Evolutionary conservation across 1,140 invertebrate genomes (phyloP).

Genomic region (Tetragnatha versicolor): DNA sequence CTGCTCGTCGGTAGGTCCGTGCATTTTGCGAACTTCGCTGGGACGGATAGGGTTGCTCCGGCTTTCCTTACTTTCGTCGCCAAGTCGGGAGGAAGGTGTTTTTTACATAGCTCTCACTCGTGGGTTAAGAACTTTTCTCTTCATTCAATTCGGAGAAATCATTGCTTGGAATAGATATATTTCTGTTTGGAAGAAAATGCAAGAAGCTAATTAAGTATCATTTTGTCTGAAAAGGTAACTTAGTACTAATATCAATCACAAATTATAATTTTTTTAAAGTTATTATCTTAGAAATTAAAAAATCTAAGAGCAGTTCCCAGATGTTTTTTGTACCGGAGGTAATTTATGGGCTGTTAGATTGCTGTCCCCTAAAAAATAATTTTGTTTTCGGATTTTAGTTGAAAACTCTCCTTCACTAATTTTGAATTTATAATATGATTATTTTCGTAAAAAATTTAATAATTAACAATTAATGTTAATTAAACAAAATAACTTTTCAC

Average conservation of each 20-base stretch:
- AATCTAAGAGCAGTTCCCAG: too few species aligned
- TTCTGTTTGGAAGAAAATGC: not conserved
- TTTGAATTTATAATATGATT: too few species aligned
- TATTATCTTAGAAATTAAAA: too few species aligned
- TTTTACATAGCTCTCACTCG: not conserved
- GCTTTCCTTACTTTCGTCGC: not conserved
- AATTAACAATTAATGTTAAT: too few species aligned
- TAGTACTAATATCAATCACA: not conserved
- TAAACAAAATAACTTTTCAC: too few species aligned
- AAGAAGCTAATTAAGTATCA: not conserved
- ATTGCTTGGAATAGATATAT: not conserved
- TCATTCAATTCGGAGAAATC: not conserved
- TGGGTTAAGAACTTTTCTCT: not conserved
- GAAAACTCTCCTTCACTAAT: too few species aligned
- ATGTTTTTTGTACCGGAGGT: too few species aligned
- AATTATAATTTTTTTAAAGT: too few species aligned
- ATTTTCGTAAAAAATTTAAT: too few species aligned
- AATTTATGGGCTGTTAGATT: too few species aligned
- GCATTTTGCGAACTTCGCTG: slow-evolving; percentile 26
- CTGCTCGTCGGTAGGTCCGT: not conserved
- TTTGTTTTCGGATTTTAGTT: too few species aligned
- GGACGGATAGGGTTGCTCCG: slow-evolving; percentile 12
- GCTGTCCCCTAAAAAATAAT: too few species aligned
- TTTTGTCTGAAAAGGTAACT: not conserved
- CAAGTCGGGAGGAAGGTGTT: not conserved